Conservation (phyloP, 2,888 invertebrate species). For the Andrena dorsata region DNA sequence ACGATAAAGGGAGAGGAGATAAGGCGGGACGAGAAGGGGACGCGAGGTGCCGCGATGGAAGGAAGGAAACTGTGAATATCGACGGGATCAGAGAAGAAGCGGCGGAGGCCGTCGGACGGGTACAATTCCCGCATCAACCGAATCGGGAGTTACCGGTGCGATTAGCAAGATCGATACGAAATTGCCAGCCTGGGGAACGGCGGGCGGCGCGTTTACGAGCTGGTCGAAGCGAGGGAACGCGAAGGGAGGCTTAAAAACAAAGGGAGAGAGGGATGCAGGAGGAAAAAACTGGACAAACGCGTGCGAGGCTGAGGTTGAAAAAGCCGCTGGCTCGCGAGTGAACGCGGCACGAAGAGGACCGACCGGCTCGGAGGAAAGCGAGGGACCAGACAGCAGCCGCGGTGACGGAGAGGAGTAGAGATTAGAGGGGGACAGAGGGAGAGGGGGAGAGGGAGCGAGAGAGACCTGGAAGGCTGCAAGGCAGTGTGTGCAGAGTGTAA, state of each 20-base stretch:
- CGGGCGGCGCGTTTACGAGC: constrained; percentile 32
- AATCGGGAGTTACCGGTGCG: constrained; percentile 32
- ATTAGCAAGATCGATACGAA: constrained; percentile 50
- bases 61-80: constrained; percentile 6
- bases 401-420: background rate
- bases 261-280: constrained; percentile 22
- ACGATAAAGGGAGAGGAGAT: constrained; percentile 33
- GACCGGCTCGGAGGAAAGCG: constrained; percentile 46
- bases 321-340: constrained; percentile 40
- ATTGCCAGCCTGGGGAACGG: constrained; percentile 24
- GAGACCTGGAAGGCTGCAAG: constrained; percentile 66
- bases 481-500: constrained; percentile 52
- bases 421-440: constrained; percentile 68
- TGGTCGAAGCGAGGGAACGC: background rate
- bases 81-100: background rate
- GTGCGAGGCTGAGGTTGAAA: constrained; percentile 47
- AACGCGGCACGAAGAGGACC: constrained; percentile 51
- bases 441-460: constrained; percentile 76
- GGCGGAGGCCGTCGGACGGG: constrained; percentile 31
- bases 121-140: constrained; percentile 8
- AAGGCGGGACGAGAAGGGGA: constrained; percentile 45
- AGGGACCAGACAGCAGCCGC: constrained; percentile 13
- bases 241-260: background rate
- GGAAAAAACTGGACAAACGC: constrained; percentile 49
- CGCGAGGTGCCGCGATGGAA: constrained; percentile 11